Percentiles rank a stretch among this genome's conserved stretches.
phyloP scores from a whole-genome alignment of 1,140 invertebrate genomes.

The Euborellia annulipes region DNA sequence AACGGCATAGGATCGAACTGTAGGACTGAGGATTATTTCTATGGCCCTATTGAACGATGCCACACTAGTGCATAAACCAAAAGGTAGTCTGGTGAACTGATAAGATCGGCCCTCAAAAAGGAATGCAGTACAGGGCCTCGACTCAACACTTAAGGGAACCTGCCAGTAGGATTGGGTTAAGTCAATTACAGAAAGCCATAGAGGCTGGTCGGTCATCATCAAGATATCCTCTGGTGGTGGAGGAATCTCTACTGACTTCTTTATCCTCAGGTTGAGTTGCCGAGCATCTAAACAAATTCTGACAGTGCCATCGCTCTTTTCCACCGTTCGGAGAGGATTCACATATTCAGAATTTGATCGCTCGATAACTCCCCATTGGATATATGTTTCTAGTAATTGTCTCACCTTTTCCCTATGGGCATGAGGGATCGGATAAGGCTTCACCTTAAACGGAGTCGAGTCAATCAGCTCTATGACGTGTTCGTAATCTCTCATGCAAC shows the following conservation, averaged over 20 bases:
- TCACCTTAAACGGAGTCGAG: too few species aligned
- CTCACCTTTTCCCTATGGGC: too few species aligned
- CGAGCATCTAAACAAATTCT: not conserved
- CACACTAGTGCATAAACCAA: not conserved
- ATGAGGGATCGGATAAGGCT: too few species aligned
- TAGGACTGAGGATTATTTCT: not conserved
- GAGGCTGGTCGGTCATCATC: too few species aligned
- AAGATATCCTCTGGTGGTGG: not conserved
- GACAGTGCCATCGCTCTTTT: not conserved
- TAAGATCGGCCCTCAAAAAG: not conserved
- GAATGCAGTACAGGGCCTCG: not conserved
- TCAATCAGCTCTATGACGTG: too few species aligned
- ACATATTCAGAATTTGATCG: not conserved
- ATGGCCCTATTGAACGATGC: not conserved
- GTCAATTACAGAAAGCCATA: not conserved
- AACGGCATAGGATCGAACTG: not conserved
- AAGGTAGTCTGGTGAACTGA: not conserved
- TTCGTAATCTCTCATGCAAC: too few species aligned
- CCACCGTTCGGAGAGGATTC: not conserved
- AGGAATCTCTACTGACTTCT: not conserved
- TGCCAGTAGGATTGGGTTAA: not conserved
- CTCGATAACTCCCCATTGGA: not conserved
- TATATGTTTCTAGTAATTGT: too few species aligned
- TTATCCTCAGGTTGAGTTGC: not conserved
- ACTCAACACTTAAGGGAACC: not conserved